These are phyloP conservation scores for Tiphia femorata DNA, from an alignment of 2,888 invertebrate species.

Conservation along the genomic window DNA sequence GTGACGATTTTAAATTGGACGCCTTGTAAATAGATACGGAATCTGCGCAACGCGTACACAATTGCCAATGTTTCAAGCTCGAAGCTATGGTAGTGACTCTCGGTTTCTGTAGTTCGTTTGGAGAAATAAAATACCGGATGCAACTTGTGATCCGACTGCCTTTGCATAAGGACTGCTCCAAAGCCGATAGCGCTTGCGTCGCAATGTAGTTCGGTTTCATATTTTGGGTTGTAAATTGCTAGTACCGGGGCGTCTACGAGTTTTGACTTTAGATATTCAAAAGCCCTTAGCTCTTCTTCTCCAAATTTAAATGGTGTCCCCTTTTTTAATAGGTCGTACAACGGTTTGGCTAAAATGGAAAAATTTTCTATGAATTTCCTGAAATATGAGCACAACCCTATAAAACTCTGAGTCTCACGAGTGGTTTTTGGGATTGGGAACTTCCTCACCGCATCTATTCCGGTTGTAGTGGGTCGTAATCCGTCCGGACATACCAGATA, in stretches of 20 bases:
- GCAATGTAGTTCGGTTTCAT: background rate
- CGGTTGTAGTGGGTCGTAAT: too few relatives aligned
- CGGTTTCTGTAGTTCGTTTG: background rate
- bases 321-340: background rate
- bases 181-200: background rate
- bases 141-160: background rate
- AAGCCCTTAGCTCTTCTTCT: background rate
- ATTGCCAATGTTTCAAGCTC: background rate
- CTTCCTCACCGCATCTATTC: background rate
- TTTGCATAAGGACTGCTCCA: background rate
- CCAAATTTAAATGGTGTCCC: background rate
- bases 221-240: background rate
- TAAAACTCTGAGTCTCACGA: background rate
- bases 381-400: background rate
- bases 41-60: background rate
- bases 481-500: slow-evolving; percentile 22
- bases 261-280: background rate
- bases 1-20: background rate
- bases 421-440: slow-evolving; percentile 2
- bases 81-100: background rate
- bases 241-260: background rate
- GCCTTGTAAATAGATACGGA: background rate
- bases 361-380: background rate
- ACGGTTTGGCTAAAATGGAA: background rate
- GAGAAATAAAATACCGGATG: background rate